These are phyloP conservation scores for Gallinago media DNA, from an alignment of 2,113 vertebrate genomes.

Conservation along the genomic window DNA sequence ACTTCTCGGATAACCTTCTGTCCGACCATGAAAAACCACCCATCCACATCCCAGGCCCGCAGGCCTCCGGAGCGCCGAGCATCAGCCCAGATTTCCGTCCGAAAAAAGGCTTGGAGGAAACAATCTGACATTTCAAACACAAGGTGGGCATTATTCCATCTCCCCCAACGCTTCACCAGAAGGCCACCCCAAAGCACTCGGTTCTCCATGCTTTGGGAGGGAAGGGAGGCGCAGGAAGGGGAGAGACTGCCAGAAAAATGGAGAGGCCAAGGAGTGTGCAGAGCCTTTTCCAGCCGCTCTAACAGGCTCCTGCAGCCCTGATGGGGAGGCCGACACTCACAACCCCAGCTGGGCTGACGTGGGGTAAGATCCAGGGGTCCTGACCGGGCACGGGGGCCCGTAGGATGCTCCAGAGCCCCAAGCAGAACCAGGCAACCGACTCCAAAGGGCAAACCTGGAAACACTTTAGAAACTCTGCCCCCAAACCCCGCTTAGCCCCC, in stretches of 20 bases:
- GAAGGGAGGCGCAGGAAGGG: too few species aligned
- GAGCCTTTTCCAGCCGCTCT: background rate
- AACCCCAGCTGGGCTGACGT: background rate
- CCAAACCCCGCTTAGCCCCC: background rate
- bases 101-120: background rate
- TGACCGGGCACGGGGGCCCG: fast-evolving
- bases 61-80: fast-evolving
- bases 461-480: background rate
- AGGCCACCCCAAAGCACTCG: background rate
- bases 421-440: background rate
- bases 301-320: background rate
- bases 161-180: background rate
- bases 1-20: background rate
- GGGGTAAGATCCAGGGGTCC: background rate
- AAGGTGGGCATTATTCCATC: fast-evolving
- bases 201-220: background rate
- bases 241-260: background rate
- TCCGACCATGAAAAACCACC: background rate
- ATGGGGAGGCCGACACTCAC: background rate
- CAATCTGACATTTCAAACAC: background rate
- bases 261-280: background rate
- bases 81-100: background rate
- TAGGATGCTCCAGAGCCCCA: background rate
- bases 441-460: background rate
- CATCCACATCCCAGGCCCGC: background rate